A percentile compares a stretch with the other conserved stretches of the same genome.
These are phyloP conservation scores for Liopterus haemorrhoidalis DNA, from an alignment of 2,888 invertebrate species.

Conservation along the genomic window DNA sequence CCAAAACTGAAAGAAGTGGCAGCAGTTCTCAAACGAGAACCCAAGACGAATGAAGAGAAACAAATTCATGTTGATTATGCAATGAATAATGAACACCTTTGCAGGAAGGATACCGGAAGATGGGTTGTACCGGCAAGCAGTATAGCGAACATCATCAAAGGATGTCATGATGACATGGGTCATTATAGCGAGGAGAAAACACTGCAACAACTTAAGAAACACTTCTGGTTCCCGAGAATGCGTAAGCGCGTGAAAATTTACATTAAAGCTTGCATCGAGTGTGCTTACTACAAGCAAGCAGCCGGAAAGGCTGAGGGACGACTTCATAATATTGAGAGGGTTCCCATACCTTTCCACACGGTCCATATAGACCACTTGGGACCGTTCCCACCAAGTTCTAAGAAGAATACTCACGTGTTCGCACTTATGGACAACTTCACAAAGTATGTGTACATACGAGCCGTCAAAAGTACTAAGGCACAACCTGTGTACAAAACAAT, in stretches of 20 bases:
- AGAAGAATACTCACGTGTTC: slow-evolving; percentile 37
- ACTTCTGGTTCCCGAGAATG: slow-evolving; percentile 37
- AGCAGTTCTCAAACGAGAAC: slow-evolving; percentile 1
- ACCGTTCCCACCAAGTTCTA: slow-evolving; percentile 38
- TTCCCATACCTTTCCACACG: slow-evolving; percentile 39
- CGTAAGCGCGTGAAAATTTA: slow-evolving; percentile 33
- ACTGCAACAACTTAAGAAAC: slow-evolving; percentile 26
- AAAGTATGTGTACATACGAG: slow-evolving; percentile 37
- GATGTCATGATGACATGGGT: slow-evolving; percentile 39
- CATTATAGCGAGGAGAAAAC: slow-evolving; percentile 38
- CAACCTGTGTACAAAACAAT: slow-evolving; percentile 32
- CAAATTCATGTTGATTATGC: slow-evolving; percentile 14
- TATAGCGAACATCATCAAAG: slow-evolving; percentile 33
- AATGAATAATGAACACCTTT: slow-evolving; percentile 10
- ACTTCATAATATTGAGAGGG: slow-evolving; percentile 39
- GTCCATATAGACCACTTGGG: slow-evolving; percentile 43
- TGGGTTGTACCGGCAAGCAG: slow-evolving; percentile 37
- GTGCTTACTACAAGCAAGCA: slow-evolving; percentile 35
- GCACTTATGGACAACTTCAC: slow-evolving; percentile 40
- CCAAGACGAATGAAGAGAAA: slow-evolving; percentile 2
- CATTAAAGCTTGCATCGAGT: slow-evolving; percentile 33
- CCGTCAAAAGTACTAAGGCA: slow-evolving; percentile 35
- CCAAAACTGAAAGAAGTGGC: slow-evolving; percentile 2
- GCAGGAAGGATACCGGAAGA: not conserved
- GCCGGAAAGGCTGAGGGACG: slow-evolving; percentile 29